Evolutionary conservation across 1,140 invertebrate species (phyloP), one percentile per base, ranked within the genome.

Genomic region (Pogonomyrmex barbatus): DNA sequence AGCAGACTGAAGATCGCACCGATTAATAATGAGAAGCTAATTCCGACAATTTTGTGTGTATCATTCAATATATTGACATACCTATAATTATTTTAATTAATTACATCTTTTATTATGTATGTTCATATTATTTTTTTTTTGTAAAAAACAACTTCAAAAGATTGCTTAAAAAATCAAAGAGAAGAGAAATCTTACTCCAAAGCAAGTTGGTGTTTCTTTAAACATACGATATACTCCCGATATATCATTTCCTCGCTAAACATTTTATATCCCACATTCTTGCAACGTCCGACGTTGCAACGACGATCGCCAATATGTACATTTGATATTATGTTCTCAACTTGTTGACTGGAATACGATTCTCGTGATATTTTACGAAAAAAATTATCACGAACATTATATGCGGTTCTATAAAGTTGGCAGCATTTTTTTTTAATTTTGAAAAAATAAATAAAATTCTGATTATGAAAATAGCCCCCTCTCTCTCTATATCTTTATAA

Each of bases 201-300:
- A 73, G 67, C 67, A 58, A 82, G 67, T 36, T 82, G 79, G 73
- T 82, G 67, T 60, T 82, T 82, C 30, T 73, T 82, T 56, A 82
- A 60, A 17, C 79, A 82, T 0, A 36, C 17, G 14, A 82, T 71
- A 12, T 82, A 82, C 6, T 82, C 2, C 17, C 14, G 78, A 82
- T 82, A 82, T 71, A 82, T 58, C 6, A 47, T 8, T 82, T 58
- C 17, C 45, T 82, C 78, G 4, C 8, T 24, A 0, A 58, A 47
- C 3, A 58, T 47, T n/a, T 73, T 12, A 30, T 24, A 82, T 3
- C 39, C 52, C 4, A 4, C 2, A n/a, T 58, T 62, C 2, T 4
- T 1, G 8, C 3, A 39, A 77, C 6, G 1, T 78, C 1, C 4
- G 10, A 30, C 0, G 17, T 60, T 36, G n/a, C n/a, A n/a, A n/a